A percentile compares a stretch with the other conserved stretches of the same genome.
These are phyloP conservation scores for Halcyon smyrnensis DNA, from an alignment of 2,797 vertebrate species.

Conservation along the genomic window DNA sequence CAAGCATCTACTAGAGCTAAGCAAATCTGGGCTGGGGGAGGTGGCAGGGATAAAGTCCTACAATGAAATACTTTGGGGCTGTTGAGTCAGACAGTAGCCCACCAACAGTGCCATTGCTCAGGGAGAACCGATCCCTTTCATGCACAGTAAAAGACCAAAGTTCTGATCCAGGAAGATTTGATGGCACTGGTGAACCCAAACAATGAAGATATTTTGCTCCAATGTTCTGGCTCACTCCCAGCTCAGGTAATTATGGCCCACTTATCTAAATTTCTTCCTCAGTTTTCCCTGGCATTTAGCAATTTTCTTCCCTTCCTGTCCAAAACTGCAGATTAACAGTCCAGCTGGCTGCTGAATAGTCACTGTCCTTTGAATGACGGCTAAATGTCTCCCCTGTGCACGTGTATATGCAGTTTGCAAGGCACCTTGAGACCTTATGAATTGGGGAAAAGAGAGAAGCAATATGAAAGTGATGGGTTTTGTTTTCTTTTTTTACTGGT, in stretches of 20 bases:
- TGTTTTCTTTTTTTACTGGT: background rate
- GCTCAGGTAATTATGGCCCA: conserved; percentile 47
- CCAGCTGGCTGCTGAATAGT: background rate
- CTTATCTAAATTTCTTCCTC: conserved; percentile 56
- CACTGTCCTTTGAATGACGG: background rate
- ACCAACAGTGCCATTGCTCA: background rate
- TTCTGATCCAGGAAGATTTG: background rate
- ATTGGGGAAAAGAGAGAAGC: background rate
- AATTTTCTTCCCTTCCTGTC: conserved; percentile 33
- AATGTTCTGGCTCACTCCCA: background rate
- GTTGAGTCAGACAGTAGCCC: background rate
- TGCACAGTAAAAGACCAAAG: background rate
- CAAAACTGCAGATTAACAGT: background rate
- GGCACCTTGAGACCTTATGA: background rate
- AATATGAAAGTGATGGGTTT: background rate
- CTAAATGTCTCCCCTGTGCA: background rate
- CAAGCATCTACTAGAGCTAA: background rate
- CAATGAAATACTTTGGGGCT: background rate
- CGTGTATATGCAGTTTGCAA: background rate
- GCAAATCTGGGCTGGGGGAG: background rate
- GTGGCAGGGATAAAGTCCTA: background rate
- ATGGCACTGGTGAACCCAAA: background rate
- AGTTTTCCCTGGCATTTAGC: conserved; percentile 15
- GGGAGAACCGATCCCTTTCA: background rate
- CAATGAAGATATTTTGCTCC: background rate